Conservation (phyloP, 2,888 invertebrate genomes). For the Acleris laterana region DNA sequence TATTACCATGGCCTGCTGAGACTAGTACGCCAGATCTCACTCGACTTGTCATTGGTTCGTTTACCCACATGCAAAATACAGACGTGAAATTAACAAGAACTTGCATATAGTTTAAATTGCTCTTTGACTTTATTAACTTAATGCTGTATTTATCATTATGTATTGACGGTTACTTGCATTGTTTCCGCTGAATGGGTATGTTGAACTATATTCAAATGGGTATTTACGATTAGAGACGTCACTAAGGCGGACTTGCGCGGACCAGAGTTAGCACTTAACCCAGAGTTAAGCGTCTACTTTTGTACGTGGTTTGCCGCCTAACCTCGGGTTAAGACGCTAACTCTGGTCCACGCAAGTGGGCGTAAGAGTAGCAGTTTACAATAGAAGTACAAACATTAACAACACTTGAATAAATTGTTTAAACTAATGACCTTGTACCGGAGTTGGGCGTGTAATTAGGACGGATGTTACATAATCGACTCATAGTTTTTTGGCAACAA, state of each 20-base stretch:
- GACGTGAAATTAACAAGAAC: too few species aligned
- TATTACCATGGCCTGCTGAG: constrained; percentile 1
- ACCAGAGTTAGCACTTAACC: too few species aligned
- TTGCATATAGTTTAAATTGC: too few species aligned
- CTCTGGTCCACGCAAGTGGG: too few species aligned
- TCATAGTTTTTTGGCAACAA: neutral
- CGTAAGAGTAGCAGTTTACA: neutral
- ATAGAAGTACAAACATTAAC: neutral
- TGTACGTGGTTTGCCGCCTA: too few species aligned
- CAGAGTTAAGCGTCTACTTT: too few species aligned
- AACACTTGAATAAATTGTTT: constrained; percentile 2
- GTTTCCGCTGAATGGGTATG: neutral
- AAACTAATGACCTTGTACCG: constrained; percentile 7
- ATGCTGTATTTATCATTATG: too few species aligned
- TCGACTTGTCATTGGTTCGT: neutral
- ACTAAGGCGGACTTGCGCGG: too few species aligned
- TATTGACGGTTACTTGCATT: too few species aligned
- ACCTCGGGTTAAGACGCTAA: too few species aligned
- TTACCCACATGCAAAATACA: neutral
- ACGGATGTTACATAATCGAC: constrained; percentile 13
- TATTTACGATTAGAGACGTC: neutral
- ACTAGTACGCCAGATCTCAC: neutral
- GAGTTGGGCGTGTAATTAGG: constrained; percentile 1
- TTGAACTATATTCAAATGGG: neutral
- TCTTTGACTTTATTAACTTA: too few species aligned